These are phyloP conservation scores for Oreochromis tanganicae DNA, from an alignment of 2,113 vertebrate genomes.

Conservation along the genomic window DNA sequence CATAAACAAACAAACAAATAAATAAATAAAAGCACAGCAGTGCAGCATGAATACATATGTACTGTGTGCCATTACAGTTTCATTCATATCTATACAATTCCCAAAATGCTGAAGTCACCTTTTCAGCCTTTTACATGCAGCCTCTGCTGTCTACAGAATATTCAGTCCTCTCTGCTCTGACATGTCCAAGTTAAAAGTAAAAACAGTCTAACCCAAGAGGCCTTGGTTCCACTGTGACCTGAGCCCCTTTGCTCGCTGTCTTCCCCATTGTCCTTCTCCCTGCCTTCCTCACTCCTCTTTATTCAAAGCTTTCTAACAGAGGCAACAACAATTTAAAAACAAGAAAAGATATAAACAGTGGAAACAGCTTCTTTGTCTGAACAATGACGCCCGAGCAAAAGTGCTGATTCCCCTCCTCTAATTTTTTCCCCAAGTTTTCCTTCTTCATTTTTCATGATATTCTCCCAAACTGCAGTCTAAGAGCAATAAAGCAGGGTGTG, in stretches of 20 bases:
- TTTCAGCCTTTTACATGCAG: not conserved
- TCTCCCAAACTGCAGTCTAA: not conserved
- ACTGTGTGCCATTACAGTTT: not conserved
- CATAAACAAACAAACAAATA: not conserved
- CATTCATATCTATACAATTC: not conserved
- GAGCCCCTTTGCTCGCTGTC: not conserved
- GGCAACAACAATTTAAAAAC: not conserved
- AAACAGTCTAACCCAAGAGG: not conserved
- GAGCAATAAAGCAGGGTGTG: not conserved
- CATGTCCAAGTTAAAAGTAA: not conserved
- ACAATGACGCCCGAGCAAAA: not conserved
- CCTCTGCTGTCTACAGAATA: not conserved
- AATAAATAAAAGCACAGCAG: not conserved
- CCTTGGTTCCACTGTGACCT: not conserved
- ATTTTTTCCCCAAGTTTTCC: not conserved
- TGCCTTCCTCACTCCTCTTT: not conserved
- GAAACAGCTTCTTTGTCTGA: not conserved
- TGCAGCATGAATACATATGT: not conserved
- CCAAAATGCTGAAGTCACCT: not conserved
- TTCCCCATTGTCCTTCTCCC: not conserved
- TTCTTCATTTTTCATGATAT: not conserved
- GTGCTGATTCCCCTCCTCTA: not conserved
- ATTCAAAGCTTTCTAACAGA: not conserved
- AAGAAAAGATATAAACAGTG: not conserved
- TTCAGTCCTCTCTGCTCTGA: not conserved